Evolutionary conservation across 2,113 vertebrate species (phyloP).

Genomic region (Panthera uncia): DNA sequence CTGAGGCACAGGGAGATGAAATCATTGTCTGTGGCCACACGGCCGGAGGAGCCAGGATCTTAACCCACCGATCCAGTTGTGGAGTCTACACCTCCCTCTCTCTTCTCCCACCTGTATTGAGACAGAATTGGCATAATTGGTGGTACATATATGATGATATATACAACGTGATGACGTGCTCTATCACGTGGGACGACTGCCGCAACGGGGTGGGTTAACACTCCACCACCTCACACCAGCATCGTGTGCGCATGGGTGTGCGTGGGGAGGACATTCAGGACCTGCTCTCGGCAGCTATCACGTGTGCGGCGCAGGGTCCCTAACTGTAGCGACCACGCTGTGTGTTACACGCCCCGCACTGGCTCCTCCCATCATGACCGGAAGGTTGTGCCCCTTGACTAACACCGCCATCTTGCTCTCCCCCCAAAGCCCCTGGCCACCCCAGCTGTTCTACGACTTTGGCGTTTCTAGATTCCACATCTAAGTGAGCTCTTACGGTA

Average conservation of each 20-base stretch:
- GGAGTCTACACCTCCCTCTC: background rate
- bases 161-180: background rate
- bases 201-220: background rate
- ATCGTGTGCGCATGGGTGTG: too few species aligned
- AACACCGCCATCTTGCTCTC: background rate
- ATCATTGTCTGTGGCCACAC: background rate
- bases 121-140: background rate
- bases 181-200: background rate
- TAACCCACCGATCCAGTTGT: background rate
- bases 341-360: background rate
- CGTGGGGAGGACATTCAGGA: too few species aligned
- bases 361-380: background rate
- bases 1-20: background rate
- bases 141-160: too few species aligned
- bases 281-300: background rate
- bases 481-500: background rate
- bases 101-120: background rate
- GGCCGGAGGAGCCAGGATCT: background rate
- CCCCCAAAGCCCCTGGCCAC: background rate
- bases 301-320: background rate
- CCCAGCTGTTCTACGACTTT: background rate
- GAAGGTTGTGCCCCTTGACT: background rate
- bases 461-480: background rate
- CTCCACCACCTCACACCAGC: too few species aligned
- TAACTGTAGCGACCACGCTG: background rate